phyloP scores from a whole-genome alignment of 2,113 vertebrate species.

The Pangasianodon hypophthalmus region DNA sequence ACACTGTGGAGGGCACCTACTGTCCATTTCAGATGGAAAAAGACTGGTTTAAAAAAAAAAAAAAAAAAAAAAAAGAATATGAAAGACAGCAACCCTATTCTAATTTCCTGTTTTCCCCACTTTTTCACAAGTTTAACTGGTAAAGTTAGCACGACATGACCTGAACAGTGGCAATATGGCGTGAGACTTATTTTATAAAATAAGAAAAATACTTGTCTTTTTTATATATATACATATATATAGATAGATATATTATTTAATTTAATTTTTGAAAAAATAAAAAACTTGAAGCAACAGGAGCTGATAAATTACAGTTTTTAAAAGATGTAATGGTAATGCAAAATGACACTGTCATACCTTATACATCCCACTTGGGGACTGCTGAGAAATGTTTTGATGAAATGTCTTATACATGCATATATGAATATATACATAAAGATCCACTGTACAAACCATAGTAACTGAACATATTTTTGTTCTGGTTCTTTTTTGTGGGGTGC shows the following conservation, averaged over 20 bases:
- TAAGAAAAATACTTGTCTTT: conserved; percentile 72
- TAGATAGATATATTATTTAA: conserved; percentile 77
- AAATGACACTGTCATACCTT: conserved; percentile 74
- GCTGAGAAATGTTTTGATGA: conserved; percentile 68
- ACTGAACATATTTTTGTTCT: conserved; percentile 70
- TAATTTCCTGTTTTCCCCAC: background rate
- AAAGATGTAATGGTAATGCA: conserved; percentile 75
- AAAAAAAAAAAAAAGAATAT: background rate
- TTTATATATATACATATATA: conserved; percentile 73
- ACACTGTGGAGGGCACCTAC: conserved; percentile 26
- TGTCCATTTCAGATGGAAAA: conserved; percentile 35
- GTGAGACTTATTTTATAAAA: conserved; percentile 81
- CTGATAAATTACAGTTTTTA: conserved; percentile 72
- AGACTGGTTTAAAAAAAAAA: background rate
- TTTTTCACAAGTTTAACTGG: conserved; percentile 32
- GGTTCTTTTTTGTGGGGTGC: background rate
- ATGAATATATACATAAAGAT: conserved; percentile 77
- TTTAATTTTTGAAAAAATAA: conserved; percentile 75
- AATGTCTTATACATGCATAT: conserved; percentile 74
- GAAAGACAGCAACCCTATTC: background rate
- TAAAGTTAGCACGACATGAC: conserved; percentile 58
- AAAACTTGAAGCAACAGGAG: conserved; percentile 79
- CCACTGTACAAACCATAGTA: conserved; percentile 80
- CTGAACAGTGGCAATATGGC: conserved; percentile 78
- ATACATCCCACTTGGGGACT: conserved; percentile 62